Evolutionary conservation across 2,888 invertebrate species (phyloP).

Genomic region (Luperina testacea): DNA sequence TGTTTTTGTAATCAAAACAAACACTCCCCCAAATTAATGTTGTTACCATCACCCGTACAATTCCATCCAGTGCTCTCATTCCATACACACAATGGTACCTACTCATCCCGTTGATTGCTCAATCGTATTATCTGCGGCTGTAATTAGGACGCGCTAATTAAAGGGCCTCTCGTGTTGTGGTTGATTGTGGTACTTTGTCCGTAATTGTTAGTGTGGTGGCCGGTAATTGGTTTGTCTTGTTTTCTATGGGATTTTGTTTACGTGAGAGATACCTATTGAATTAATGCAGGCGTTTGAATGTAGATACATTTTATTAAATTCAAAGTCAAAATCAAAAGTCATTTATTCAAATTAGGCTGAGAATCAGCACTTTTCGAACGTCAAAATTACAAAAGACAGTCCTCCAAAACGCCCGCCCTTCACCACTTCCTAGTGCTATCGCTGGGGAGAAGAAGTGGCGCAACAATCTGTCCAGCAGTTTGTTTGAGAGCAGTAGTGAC

Average conservation of each 20-base stretch:
- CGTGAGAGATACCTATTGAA: too few relatives aligned
- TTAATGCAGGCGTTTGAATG: neutral
- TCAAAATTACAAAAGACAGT: too few relatives aligned
- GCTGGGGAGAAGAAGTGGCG: too few relatives aligned
- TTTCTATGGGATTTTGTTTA: neutral
- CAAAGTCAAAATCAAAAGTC: too few relatives aligned
- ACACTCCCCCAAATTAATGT: neutral
- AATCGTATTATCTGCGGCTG: conserved; percentile 44
- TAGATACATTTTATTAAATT: too few relatives aligned
- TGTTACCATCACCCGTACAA: conserved; percentile 13
- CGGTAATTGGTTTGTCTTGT: conserved; percentile 20
- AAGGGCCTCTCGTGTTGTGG: conserved; percentile 40
- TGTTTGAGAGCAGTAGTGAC: too few relatives aligned
- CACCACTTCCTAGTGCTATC: too few relatives aligned
- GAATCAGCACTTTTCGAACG: too few relatives aligned
- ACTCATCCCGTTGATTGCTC: conserved; percentile 42
- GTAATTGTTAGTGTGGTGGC: neutral
- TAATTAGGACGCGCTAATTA: conserved; percentile 44
- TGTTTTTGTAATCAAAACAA: conserved; percentile 17
- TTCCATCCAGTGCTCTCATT: conserved; percentile 13
- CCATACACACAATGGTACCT: conserved; percentile 7
- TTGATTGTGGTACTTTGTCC: conserved; percentile 1
- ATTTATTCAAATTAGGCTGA: too few relatives aligned
- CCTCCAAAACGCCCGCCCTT: too few relatives aligned
- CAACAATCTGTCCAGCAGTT: too few relatives aligned